Base-by-base conservation (phyloP, 2,797 vertebrate species). In the Sebastes taczanowskii region DNA sequence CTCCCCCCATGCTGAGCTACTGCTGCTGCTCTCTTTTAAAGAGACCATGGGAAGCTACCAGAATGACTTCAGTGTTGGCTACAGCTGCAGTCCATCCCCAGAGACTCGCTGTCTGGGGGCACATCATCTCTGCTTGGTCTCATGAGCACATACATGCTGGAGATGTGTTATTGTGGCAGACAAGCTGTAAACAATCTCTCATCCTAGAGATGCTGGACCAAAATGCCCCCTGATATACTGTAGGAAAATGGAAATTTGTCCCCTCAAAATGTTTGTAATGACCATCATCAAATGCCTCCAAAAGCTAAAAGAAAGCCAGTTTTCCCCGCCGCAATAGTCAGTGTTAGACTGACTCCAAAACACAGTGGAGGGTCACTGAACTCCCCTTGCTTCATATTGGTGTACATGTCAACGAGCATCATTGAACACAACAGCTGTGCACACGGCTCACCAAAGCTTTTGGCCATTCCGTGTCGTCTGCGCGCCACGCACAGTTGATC, bases 11-110 rank as follows among this genome's bases (percentile, higher is more conserved):
- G 52, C 84, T 85, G 81, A 82, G 77, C 78, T 72, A 62, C 71
- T 42, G 35, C 72, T 61, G 74, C 7, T 77, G 56, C 79, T 72
- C 70, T 77, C 38, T 80, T 49, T 79, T 80, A 53, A 59, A 84
- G 71, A 79, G 25, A 16, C 63, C 38, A 55, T 14, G 52, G 67
- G 65, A 84, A 63, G 53, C 71, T 59, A n/a, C 52, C 7, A 73
- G 67, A 79, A 75, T 55, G 52, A 62, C 76, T 81, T 59, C 38
- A 71, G 76, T 35, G 46, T 63, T 18, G 60, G 73, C 63, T 80
- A 1, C 77, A 85, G 80, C 80, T 83, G 83, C 78, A 71, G 32
- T 73, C 13, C 1, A 55, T n/a, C 68, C 75, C 38, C 46, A 8
- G 20, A 70, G 74, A 60, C 34, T 16, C 9, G 1, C 42, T 82